phyloP scores from a whole-genome alignment of 2,888 invertebrate genomes.

The Stenodera caucasica region DNA sequence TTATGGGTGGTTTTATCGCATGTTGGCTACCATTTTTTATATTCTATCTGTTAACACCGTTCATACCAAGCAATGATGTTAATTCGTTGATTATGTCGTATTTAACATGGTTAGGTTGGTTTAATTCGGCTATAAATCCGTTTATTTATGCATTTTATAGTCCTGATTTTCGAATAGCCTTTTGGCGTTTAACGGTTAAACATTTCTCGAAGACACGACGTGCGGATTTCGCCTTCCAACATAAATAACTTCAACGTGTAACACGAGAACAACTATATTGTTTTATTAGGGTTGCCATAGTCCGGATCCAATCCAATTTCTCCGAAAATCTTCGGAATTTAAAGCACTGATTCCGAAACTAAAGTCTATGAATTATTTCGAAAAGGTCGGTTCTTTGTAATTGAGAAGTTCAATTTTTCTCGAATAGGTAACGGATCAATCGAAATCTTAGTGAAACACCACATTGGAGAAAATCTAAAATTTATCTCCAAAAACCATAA shows the following conservation, averaged over 20 bases:
- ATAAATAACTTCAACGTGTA: conserved; percentile 41
- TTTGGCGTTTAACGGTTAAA: conserved; percentile 79
- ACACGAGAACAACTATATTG: too few relatives aligned
- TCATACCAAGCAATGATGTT: conserved; percentile 65
- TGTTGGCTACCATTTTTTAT: conserved; percentile 90
- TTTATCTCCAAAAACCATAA: too few relatives aligned
- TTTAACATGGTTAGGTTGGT: conserved; percentile 87
- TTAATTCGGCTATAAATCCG: conserved; percentile 87
- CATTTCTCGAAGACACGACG: conserved; percentile 62
- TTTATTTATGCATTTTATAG: conserved; percentile 91
- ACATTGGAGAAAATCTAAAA: too few relatives aligned
- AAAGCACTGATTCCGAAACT: too few relatives aligned
- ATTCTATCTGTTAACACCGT: conserved; percentile 79
- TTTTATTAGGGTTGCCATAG: too few relatives aligned
- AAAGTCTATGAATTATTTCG: too few relatives aligned
- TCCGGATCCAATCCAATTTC: too few relatives aligned
- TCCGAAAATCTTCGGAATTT: too few relatives aligned
- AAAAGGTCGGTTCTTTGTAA: too few relatives aligned
- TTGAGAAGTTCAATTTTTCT: too few relatives aligned
- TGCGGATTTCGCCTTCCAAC: conserved; percentile 50
- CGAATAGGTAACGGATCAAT: too few relatives aligned
- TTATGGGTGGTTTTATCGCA: conserved; percentile 84
- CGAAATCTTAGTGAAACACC: too few relatives aligned
- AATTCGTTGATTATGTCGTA: conserved; percentile 67
- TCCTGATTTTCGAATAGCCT: conserved; percentile 82